These are phyloP conservation scores for Barbus barbus DNA, from an alignment of 2,113 vertebrate genomes.

Conservation along the genomic window DNA sequence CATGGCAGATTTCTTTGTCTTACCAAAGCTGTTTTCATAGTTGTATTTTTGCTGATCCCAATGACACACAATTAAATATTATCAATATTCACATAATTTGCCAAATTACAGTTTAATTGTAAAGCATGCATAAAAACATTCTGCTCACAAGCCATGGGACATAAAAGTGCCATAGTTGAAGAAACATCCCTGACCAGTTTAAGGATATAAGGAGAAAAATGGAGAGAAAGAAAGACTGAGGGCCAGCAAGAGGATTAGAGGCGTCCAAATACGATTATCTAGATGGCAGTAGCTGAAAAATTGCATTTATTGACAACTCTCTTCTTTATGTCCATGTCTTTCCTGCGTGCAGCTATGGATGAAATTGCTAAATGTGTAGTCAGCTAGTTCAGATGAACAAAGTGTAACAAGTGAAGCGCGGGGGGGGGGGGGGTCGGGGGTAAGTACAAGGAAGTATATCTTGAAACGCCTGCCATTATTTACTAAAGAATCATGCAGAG, in stretches of 20 bases:
- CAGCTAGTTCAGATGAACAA: conserved; percentile 30
- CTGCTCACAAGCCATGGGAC: background rate
- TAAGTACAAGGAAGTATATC: too few species aligned
- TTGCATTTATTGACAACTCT: conserved; percentile 46
- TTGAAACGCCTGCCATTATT: background rate
- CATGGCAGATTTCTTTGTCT: background rate
- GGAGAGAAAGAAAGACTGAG: conserved; percentile 16
- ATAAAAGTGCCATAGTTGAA: background rate
- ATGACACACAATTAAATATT: background rate
- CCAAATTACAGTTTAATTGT: background rate
- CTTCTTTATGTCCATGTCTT: conserved; percentile 34
- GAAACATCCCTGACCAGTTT: background rate
- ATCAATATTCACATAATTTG: background rate
- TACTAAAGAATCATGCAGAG: background rate
- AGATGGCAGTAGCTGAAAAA: conserved; percentile 36
- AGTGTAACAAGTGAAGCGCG: conserved; percentile 40
- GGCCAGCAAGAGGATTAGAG: conserved; percentile 13
- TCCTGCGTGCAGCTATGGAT: background rate
- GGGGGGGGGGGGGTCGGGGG: too few species aligned
- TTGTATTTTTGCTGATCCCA: background rate
- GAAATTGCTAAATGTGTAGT: conserved; percentile 36
- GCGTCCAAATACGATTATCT: conserved; percentile 29
- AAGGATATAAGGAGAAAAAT: background rate
- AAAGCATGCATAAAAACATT: background rate
- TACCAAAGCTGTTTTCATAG: background rate